A percentile compares a stretch with the other conserved stretches of the same genome.
Conservation (phyloP, 2,888 invertebrate species). For the Crioceris asparagi region DNA sequence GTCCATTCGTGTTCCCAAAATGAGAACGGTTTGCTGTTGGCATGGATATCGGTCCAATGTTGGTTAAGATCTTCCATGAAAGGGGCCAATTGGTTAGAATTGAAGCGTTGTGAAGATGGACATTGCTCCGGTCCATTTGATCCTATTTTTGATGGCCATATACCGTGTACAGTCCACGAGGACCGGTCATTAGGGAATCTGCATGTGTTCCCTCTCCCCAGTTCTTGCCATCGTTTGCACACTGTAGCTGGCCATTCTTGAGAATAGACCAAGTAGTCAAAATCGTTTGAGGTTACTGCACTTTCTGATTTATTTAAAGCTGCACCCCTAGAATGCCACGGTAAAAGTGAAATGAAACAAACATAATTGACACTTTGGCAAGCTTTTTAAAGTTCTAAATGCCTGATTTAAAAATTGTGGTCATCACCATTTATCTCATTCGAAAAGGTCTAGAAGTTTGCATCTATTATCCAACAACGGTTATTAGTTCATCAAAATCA, state of each 20-base stretch:
- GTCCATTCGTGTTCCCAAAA: conserved; percentile 76
- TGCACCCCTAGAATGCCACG: too few relatives aligned
- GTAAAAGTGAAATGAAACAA: too few relatives aligned
- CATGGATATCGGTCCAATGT: conserved; percentile 66
- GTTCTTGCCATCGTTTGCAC: conserved; percentile 60
- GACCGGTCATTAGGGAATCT: conserved; percentile 47
- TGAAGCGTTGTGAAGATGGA: conserved; percentile 56
- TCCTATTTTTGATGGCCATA: conserved; percentile 66
- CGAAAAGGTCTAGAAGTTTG: too few relatives aligned
- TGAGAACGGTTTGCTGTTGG: conserved; percentile 40
- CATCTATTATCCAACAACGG: too few relatives aligned
- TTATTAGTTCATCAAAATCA: too few relatives aligned
- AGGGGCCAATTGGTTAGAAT: conserved; percentile 46
- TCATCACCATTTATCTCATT: too few relatives aligned
- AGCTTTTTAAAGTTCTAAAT: too few relatives aligned
- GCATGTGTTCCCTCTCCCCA: conserved; percentile 49
- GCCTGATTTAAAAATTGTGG: too few relatives aligned
- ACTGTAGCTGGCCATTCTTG: conserved; percentile 70
- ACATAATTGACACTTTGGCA: too few relatives aligned
- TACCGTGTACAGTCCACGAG: conserved; percentile 70
- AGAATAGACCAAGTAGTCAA: conserved; percentile 70
- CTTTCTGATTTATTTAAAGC: too few relatives aligned
- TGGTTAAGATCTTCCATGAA: conserved; percentile 36
- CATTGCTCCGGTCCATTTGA: conserved; percentile 61
- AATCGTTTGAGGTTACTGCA: too few relatives aligned